These are phyloP conservation scores for Plemyria rubiginata DNA, from an alignment of 2,888 invertebrate species.

Conservation along the genomic window DNA sequence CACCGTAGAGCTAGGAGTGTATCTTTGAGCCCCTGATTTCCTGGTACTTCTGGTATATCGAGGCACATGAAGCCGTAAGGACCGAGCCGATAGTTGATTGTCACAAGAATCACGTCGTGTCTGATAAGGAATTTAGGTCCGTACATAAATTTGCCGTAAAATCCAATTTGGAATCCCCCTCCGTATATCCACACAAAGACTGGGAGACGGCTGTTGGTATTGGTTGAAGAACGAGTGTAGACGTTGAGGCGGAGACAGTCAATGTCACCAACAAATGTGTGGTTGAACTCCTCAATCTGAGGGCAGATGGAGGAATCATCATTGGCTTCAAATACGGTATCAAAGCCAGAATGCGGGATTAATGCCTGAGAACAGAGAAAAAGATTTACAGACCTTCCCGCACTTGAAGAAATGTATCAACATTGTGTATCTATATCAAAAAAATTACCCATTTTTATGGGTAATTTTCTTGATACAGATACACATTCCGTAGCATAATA, in stretches of 20 bases:
- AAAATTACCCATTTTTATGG: too few species aligned
- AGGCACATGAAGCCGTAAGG: slow-evolving; percentile 70
- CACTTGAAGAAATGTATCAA: too few species aligned
- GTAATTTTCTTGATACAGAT: too few species aligned
- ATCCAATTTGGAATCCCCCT: slow-evolving; percentile 54
- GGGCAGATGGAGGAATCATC: slow-evolving; percentile 62
- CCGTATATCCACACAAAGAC: slow-evolving; percentile 66
- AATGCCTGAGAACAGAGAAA: slow-evolving; percentile 47
- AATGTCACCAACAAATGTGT: slow-evolving; percentile 49
- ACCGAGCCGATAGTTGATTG: slow-evolving; percentile 64
- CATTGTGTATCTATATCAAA: too few species aligned
- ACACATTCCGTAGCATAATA: too few species aligned
- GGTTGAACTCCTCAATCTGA: slow-evolving; percentile 53
- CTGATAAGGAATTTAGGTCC: slow-evolving; percentile 58
- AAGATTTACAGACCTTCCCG: not conserved
- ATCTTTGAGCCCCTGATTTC: slow-evolving; percentile 69
- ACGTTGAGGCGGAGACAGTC: slow-evolving; percentile 63
- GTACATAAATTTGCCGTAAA: slow-evolving; percentile 46
- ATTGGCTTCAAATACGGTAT: slow-evolving; percentile 56
- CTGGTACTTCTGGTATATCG: slow-evolving; percentile 56
- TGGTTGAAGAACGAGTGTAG: slow-evolving; percentile 56
- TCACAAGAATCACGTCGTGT: slow-evolving; percentile 61
- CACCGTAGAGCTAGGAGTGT: slow-evolving; percentile 61
- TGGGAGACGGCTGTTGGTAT: slow-evolving; percentile 49
- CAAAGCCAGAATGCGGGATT: slow-evolving; percentile 52